A percentile compares a stretch with the other conserved stretches of the same genome.
These are phyloP conservation scores for Ryuthela nishihirai DNA, from an alignment of 2,888 invertebrate species.

Conservation along the genomic window DNA sequence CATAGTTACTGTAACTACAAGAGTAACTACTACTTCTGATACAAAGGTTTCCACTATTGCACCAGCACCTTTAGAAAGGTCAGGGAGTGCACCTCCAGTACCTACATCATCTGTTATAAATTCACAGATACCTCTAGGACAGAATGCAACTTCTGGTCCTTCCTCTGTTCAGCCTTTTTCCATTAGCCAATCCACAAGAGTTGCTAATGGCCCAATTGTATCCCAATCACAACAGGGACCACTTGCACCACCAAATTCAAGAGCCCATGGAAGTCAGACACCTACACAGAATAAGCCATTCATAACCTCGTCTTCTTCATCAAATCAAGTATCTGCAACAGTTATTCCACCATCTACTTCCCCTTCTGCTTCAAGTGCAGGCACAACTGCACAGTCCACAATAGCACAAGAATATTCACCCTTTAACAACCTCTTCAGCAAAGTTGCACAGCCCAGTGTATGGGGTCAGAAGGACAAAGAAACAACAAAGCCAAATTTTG, in stretches of 20 bases:
- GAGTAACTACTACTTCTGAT: constrained; percentile 25
- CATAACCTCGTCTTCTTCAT: constrained; percentile 9
- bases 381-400: constrained; percentile 47
- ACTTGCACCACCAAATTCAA: constrained; percentile 14
- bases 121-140: constrained; percentile 22
- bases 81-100: constrained; percentile 17
- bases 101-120: constrained; percentile 24
- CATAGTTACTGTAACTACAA: constrained; percentile 24
- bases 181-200: constrained; percentile 18
- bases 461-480: constrained; percentile 60
- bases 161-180: constrained; percentile 34
- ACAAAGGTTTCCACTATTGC: constrained; percentile 27
- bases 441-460: constrained; percentile 62
- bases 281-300: constrained; percentile 27
- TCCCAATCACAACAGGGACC: constrained; percentile 9
- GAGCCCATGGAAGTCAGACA: constrained; percentile 15
- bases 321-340: constrained; percentile 6
- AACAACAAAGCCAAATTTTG: constrained; percentile 61
- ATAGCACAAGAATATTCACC: constrained; percentile 74
- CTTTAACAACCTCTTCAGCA: constrained; percentile 72
- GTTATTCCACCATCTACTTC: constrained; percentile 12
- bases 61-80: constrained; percentile 26
- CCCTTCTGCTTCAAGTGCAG: neutral
- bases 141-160: constrained; percentile 19
- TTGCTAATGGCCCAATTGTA: constrained; percentile 5